Evolutionary conservation across 37 sponge, comb jelly and placozoan genomes (phyloP), one percentile per base, ranked within the genome.

Genomic region (Geodia barretti): DNA sequence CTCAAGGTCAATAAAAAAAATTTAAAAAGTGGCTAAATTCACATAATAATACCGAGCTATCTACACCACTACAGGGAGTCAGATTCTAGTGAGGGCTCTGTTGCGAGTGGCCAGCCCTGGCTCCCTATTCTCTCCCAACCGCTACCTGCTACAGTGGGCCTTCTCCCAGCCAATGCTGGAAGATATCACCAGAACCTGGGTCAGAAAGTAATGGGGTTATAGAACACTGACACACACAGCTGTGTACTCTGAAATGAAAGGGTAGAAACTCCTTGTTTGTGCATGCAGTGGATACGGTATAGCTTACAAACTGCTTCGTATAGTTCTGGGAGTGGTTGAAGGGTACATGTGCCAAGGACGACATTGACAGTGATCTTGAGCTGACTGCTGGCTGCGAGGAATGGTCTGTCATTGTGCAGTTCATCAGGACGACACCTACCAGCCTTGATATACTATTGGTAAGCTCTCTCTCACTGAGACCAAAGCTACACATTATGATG

Each of bases 51-150:
- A n/a, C n/a, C n/a, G n/a, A n/a, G n/a, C n/a, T n/a, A n/a, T n/a
- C n/a, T n/a, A n/a, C n/a, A n/a, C n/a, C n/a, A n/a, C 2, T 21
- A 35, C 70, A 69, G 70, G 28, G 19, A 23, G 23, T 59, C 31
- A 42, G 60, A 70, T 80, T 35, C 35, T 80, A 37, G 29, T 24
- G 33, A 80, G 81, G 70, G 81, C 54, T 29, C 29, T 80, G 60
- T 72, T 62, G 62, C 58, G 81, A 54, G 60, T 70, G 14, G 20
- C 59, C 26, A 71, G 40, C 24, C 62, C 72, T 3, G 37, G 39
- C 63, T 70, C 71, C 21, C 36, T 80, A 61, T 80, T 80, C 68
- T 37, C 68, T 28, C 72, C 81, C 8, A 43, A 47, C n/a, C 35
- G n/a, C 17, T 9, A 21, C 34, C 23, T 80, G 25, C 33, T 69